These are phyloP conservation scores for Propithecus deckenii DNA, from an alignment of 2,797 vertebrate species.

Conservation along the genomic window DNA sequence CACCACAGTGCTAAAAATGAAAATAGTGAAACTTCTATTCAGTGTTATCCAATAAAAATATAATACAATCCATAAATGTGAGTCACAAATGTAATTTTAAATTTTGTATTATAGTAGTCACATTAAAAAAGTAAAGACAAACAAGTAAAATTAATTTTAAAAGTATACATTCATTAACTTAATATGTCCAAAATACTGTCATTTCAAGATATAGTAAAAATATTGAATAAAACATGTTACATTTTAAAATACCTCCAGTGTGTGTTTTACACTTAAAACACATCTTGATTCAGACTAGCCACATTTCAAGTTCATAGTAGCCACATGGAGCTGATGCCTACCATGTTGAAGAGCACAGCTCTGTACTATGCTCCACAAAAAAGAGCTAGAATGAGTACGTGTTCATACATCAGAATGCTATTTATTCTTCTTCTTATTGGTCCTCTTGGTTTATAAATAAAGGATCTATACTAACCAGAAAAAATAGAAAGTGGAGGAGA, in stretches of 20 bases:
- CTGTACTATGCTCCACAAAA: background rate
- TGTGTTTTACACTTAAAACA: background rate
- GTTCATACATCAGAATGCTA: background rate
- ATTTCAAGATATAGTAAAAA: background rate
- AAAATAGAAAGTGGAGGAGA: background rate
- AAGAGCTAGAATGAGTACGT: background rate
- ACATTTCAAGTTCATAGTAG: background rate
- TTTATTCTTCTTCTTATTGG: background rate
- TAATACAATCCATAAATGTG: background rate
- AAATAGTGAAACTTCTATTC: background rate
- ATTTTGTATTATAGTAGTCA: background rate
- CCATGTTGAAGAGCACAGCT: background rate
- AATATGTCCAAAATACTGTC: background rate
- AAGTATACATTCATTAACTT: conserved; percentile 19
- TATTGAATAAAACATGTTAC: background rate
- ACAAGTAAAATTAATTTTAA: background rate
- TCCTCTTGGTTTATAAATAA: background rate
- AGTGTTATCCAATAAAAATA: background rate
- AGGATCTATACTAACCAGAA: background rate
- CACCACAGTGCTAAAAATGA: background rate
- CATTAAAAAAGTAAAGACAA: conserved; percentile 10
- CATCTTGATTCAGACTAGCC: background rate
- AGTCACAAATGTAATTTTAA: background rate
- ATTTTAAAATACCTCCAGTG: background rate
- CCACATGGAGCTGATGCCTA: background rate